Evolutionary conservation across 2,113 vertebrate species (phyloP), one percentile per base, ranked within the genome.

Genomic region (Gambusia holbrooki): DNA sequence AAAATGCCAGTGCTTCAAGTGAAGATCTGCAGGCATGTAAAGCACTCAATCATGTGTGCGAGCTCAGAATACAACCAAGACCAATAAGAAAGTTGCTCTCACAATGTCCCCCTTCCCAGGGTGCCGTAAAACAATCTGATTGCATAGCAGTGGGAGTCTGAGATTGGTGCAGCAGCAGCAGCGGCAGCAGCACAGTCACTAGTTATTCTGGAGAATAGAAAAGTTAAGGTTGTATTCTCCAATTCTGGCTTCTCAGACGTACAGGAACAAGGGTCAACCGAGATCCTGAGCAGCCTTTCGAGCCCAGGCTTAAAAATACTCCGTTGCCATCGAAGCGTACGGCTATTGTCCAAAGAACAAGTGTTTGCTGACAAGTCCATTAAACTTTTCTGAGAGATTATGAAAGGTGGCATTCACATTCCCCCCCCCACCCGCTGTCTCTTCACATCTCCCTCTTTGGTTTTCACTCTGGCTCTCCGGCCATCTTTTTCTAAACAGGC

Each of bases 121-220:
- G 89, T 78, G 90, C 84, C 86, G 91, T 91, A 90, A 92, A 80
- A 90, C 91, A 84, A 93, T 93, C 86, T 90, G 88, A 92, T 91
- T 90, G 87, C 86, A 89, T 81, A 86, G 83, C 88, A 71, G 84
- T 63, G 79, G 87, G 86, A 87, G 73, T 86, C 91, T 80, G 87
- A 84, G 89, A 90, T 90, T 89, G 84, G 77, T 86, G 89, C 83
- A 86, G 84, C 76, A 32, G 80, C 28, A 19, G 87, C 88, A 86
- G 89, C 84, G 86, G 83, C 76, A 32, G 80, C 28, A 19, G 87
- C 88, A 86, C 78, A 69, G 73, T 82, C 71, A 19, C 84, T 82
- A 79, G 78, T 77, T 61, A 75, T 83, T 68, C 87, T 62, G 77
- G 62, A 32, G 70, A 77, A 69, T 72, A 73, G 66, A 13, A 27